A percentile compares a stretch with the other conserved stretches of the same genome.
These are phyloP conservation scores for Cosmia pyralina DNA, from an alignment of 2,888 invertebrate species.

Conservation along the genomic window DNA sequence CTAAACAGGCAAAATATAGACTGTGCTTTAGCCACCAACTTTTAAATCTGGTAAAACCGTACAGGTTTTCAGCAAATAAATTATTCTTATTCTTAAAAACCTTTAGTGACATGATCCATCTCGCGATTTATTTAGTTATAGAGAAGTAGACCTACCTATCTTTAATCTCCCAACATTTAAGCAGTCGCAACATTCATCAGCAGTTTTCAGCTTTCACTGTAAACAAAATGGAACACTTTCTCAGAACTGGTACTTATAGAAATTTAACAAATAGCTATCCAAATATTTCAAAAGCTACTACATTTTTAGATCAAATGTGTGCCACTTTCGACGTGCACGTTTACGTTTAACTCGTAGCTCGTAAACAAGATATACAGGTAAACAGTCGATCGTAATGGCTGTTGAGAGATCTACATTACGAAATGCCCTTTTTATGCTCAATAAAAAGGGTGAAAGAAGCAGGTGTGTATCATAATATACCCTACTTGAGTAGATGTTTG, in stretches of 20 bases:
- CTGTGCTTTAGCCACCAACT: too few relatives aligned
- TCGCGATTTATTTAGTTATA: not conserved
- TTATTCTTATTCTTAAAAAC: too few relatives aligned
- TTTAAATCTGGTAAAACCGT: too few relatives aligned
- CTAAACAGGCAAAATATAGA: too few relatives aligned
- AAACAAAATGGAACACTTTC: conserved; percentile 3
- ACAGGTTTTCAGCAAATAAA: too few relatives aligned
- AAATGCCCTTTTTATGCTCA: conserved; percentile 60
- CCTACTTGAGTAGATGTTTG: conserved; percentile 30
- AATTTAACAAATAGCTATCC: conserved; percentile 29
- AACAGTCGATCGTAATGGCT: conserved; percentile 61
- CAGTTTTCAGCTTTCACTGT: too few relatives aligned
- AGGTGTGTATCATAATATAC: conserved; percentile 44
- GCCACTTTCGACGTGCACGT: conserved; percentile 57
- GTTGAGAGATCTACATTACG: conserved; percentile 64
- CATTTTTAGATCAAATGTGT: conserved; percentile 72
- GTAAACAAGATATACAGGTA: conserved; percentile 67
- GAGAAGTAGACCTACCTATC: not conserved
- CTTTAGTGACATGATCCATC: too few relatives aligned
- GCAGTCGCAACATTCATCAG: not conserved
- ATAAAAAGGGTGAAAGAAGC: conserved; percentile 49
- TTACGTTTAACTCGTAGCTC: conserved; percentile 63
- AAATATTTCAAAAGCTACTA: conserved; percentile 47
- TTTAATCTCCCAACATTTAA: not conserved
- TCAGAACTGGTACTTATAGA: conserved; percentile 5